Percentiles rank a stretch among this genome's conserved stretches.
phyloP scores from a whole-genome alignment of 2,888 invertebrate species.

The Anthophora plumipes region DNA sequence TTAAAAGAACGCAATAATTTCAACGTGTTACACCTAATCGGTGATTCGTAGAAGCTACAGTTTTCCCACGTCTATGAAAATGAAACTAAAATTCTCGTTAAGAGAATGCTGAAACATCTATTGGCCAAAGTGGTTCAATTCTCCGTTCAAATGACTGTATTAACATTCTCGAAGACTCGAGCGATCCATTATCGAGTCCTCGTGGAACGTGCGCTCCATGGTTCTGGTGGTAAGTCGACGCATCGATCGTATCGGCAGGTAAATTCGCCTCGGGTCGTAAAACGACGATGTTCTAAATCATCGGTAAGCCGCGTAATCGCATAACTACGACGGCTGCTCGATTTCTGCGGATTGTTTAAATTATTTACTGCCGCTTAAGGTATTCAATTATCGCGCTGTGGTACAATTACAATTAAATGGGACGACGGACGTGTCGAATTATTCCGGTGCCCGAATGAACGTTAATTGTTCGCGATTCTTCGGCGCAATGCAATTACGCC shows the following conservation, averaged over 20 bases:
- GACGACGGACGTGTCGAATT: conserved; percentile 26
- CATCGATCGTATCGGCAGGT: conserved; percentile 18
- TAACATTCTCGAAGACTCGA: not conserved
- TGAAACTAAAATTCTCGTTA: too few species aligned
- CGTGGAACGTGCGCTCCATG: not conserved
- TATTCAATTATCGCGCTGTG: conserved; percentile 50
- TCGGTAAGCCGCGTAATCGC: conserved; percentile 19
- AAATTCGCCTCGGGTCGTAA: conserved; percentile 26
- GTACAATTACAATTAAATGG: conserved; percentile 44
- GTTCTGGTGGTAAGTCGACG: not conserved
- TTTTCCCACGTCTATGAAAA: not conserved
- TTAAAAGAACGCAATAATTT: too few species aligned
- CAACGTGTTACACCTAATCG: too few species aligned
- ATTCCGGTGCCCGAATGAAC: not conserved
- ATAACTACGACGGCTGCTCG: not conserved
- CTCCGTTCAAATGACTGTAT: not conserved
- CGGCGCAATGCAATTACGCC: conserved; percentile 17
- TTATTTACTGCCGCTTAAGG: conserved; percentile 30
- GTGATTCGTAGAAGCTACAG: too few species aligned
- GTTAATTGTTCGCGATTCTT: conserved; percentile 36
- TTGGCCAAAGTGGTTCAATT: not conserved
- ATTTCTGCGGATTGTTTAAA: conserved; percentile 43
- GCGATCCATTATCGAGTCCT: conserved; percentile 5
- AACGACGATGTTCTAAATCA: conserved; percentile 38
- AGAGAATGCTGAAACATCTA: not conserved